Percentiles rank a stretch among this genome's conserved stretches.
phyloP scores from a whole-genome alignment of 2,797 vertebrate species.

The Acestrorhynchus altus region DNA sequence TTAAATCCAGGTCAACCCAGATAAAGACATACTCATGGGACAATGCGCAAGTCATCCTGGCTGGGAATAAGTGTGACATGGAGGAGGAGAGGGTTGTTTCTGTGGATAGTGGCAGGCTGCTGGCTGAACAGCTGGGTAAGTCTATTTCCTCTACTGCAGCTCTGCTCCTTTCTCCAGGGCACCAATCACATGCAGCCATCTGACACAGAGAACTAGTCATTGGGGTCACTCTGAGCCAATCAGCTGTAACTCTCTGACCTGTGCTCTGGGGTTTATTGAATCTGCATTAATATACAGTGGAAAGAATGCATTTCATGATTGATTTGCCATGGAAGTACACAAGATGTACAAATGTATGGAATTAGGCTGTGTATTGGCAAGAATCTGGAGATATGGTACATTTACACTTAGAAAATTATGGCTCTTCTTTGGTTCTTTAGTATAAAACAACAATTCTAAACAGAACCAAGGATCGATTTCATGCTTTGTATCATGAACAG shows the following conservation, averaged over 20 bases:
- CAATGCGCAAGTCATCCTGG: constrained; percentile 86
- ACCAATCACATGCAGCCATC: constrained; percentile 24
- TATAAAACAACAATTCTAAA: too few species aligned
- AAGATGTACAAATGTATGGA: too few species aligned
- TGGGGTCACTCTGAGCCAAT: not conserved
- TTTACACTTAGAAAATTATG: too few species aligned
- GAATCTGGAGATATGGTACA: too few species aligned
- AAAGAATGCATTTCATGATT: not conserved
- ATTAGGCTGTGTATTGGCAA: too few species aligned
- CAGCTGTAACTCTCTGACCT: not conserved
- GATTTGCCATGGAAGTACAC: not conserved
- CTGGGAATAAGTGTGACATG: constrained; percentile 88
- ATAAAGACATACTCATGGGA: constrained; percentile 90
- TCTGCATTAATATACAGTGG: not conserved
- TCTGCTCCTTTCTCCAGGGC: constrained; percentile 6
- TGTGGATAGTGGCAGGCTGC: constrained; percentile 79
- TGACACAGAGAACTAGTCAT: constrained; percentile 10
- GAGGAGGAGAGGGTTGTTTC: constrained; percentile 85
- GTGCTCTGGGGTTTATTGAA: not conserved
- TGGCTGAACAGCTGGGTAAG: constrained; percentile 88
- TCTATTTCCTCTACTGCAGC: not conserved
- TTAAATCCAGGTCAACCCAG: constrained; percentile 84
- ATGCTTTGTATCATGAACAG: too few species aligned
- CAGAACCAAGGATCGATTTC: too few species aligned
- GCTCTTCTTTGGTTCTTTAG: too few species aligned